Evolutionary conservation across 2,797 vertebrate genomes (phyloP), one percentile per base, ranked within the genome.

Genomic region (Rhinoraja longicauda): DNA sequence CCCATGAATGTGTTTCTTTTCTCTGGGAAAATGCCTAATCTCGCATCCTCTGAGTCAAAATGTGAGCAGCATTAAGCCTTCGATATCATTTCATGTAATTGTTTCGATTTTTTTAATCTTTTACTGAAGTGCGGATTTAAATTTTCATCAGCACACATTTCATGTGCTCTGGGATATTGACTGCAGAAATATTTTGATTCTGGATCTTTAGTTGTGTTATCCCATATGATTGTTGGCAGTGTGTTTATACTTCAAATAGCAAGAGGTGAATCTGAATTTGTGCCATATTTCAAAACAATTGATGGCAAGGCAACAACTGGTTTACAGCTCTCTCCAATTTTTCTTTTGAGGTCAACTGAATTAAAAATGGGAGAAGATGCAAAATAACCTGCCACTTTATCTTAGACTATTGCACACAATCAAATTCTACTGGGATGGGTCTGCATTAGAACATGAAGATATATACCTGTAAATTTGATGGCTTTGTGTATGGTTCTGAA

Each of bases 1-100:
- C 88, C 88, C 90, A 92, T 39, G 70, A 73, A 13, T 57, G 26
- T 53, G 24, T 75, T 91, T 73, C 70, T 91, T 91, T 92, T 75
- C 39, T 92, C 90, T 92, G 90, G 70, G 90, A 13, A 92, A 73
- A 39, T 92, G 70, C 70, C 39, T 70, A 73, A 53, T 75, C 90
- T 92, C 70, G 36, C 67, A 92, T 75, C 24, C 73, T 92, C n/a
- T 57, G 70, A 45, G 13, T 75, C 90, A 92, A 75, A 45, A 73
- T 26, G 29, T n/a, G 90, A 39, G 13, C 36, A 53, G 70, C 13
- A n/a, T n/a, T 73, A 39, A 73, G 70, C 70, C 70, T 72, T 70
- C 67, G 26, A 45, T 72, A 19, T 36, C 36, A 72, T 75, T 75
- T 73, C 6, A 53, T 75, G 36, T 92, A 53, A 73, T 92, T 70